Conservation (phyloP, 2,888 invertebrate species). For the Ennomos fuscantarius region DNA sequence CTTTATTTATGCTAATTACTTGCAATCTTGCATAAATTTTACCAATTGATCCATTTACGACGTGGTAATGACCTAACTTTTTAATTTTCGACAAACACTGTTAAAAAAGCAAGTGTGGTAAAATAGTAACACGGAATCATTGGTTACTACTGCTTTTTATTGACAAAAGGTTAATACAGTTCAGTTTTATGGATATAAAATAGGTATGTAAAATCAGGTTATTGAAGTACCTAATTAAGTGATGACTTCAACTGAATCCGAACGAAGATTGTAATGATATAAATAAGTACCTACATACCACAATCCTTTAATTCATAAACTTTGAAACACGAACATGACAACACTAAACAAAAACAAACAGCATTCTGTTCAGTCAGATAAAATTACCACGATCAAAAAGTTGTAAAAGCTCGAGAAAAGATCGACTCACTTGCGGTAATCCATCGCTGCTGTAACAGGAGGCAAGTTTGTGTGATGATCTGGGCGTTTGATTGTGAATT, state of each 20-base stretch:
- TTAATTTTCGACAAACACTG: too few relatives aligned
- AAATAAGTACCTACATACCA: neutral
- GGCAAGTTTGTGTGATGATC: constrained; percentile 69
- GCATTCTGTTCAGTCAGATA: constrained; percentile 47
- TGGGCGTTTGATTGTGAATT: constrained; percentile 68
- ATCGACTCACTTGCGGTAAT: constrained; percentile 70
- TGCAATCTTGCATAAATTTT: too few relatives aligned
- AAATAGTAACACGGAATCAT: too few relatives aligned
- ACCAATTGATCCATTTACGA: neutral
- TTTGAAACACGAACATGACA: constrained; percentile 13
- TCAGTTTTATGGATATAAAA: too few relatives aligned
- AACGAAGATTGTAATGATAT: neutral
- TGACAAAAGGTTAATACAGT: too few relatives aligned
- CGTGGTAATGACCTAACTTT: too few relatives aligned
- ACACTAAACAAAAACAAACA: constrained; percentile 52
- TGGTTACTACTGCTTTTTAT: too few relatives aligned
- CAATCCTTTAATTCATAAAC: constrained; percentile 2
- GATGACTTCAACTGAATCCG: neutral
- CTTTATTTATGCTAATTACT: neutral
- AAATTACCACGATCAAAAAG: constrained; percentile 55
- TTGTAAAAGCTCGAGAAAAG: constrained; percentile 45
- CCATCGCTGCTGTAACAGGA: constrained; percentile 74
- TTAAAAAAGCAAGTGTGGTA: too few relatives aligned
- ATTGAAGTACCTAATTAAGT: neutral
- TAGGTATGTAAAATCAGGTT: too few relatives aligned